Base-by-base conservation (phyloP, 2,797 vertebrate species). In the Sebastes diaconus region DNA sequence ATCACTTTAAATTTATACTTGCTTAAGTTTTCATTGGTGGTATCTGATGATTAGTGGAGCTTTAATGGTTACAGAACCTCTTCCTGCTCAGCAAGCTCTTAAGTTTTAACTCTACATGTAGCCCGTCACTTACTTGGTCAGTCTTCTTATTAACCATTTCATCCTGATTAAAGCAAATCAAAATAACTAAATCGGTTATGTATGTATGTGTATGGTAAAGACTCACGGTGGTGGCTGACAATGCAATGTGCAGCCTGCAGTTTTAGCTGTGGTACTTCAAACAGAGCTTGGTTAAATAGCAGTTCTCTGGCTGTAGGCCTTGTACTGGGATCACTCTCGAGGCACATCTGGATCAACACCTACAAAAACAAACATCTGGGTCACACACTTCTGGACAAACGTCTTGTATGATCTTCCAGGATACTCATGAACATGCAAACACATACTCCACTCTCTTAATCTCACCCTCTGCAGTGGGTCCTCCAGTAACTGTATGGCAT, bases 261-360 rank as follows among this genome's bases (percentile, higher is more conserved):
- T 93, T 98, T 99, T 42, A 99, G 94, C 1, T 96, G 97, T 0
- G 98, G 98, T 68, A 99, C 98, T 95, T 99, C 98, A 16, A 99
- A 99, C 80, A 99, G 93, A 14, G 98, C 98, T 87, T 95, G 98
- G 88, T 99, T 96, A 84, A 99, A 99, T 1, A 99, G 97, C 42
- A 99, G 97, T 91, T 99, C 98, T 85, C 96, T 94, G 66, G 98
- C 98, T 9, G 97, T 99, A 29, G 98, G 98, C 22, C 98, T 96
- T 68, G 92, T 94, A 71, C 85, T 81, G 5, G 98, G 97, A 88
- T 98, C 97, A 88, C 95, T 91, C 18, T 98, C 97, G 32, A 99
- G 95, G 95, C 98, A 99, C 94, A 96, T 98, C 84, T 99, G 97
- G 84, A 99, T 99, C 86, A 99, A 97, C 90, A 98, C 98, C 98